Evolutionary conservation across 2,797 vertebrate species (phyloP).

Genomic region (Poeciliopsis turneri): DNA sequence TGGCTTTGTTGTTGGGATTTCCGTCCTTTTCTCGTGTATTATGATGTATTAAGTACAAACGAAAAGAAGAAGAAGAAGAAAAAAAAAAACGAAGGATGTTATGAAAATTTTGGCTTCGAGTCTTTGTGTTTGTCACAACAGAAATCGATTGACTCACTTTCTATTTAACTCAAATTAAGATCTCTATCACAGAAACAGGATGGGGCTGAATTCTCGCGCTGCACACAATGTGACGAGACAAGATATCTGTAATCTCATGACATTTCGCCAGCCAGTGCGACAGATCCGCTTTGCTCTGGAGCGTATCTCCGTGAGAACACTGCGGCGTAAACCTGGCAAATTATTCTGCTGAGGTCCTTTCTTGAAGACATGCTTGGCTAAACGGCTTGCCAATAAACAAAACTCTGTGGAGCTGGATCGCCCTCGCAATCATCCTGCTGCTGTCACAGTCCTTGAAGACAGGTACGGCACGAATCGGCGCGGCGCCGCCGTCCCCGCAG

Average conservation of each 20-base stretch:
- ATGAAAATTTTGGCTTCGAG: constrained; percentile 4
- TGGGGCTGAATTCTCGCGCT: constrained; percentile 27
- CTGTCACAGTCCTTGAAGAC: constrained; percentile 53
- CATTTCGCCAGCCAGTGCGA: constrained; percentile 36
- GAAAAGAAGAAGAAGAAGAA: not conserved
- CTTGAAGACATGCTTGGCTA: constrained; percentile 55
- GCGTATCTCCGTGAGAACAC: constrained; percentile 43
- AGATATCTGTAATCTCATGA: constrained; percentile 51
- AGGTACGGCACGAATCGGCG: constrained; percentile 45
- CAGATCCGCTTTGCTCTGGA: constrained; percentile 23
- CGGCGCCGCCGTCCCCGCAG: constrained; percentile 35
- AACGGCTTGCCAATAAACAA: constrained; percentile 61
- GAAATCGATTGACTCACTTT: constrained; percentile 17
- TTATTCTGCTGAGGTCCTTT: constrained; percentile 57
- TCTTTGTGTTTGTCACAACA: constrained; percentile 20
- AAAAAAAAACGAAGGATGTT: constrained; percentile 5
- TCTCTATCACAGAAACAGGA: constrained; percentile 22
- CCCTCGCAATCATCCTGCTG: constrained; percentile 45
- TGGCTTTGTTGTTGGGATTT: constrained; percentile 54
- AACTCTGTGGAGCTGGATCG: constrained; percentile 54
- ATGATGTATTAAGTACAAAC: constrained; percentile 34
- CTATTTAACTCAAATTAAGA: constrained; percentile 37
- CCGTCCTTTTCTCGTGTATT: constrained; percentile 41
- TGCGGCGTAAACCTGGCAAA: constrained; percentile 51
- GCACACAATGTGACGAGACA: constrained; percentile 23